A percentile compares a stretch with the other conserved stretches of the same genome.
phyloP scores from a whole-genome alignment of 2,888 invertebrate species.

The Norana najaformis region DNA sequence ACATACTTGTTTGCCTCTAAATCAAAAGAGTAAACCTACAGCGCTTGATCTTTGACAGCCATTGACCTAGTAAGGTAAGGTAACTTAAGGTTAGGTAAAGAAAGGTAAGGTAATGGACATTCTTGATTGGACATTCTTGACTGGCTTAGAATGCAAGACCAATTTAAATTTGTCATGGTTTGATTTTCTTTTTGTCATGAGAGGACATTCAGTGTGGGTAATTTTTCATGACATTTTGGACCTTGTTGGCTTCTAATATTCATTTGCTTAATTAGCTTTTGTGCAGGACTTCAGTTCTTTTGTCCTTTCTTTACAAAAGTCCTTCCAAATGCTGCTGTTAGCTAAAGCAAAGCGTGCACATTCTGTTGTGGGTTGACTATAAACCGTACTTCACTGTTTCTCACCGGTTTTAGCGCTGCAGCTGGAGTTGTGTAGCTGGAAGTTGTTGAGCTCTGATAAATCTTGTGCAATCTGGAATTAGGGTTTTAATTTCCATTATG shows the following conservation, averaged over 20 bases:
- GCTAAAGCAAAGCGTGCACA: background rate
- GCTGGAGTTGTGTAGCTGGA: background rate
- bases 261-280: background rate
- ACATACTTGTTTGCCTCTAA: too few species aligned
- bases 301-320: background rate
- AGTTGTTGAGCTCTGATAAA: slow-evolving; percentile 13
- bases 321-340: background rate
- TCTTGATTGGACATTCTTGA: too few species aligned
- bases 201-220: background rate
- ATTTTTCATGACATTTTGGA: background rate
- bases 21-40: too few species aligned
- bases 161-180: too few species aligned
- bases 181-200: background rate
- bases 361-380: background rate
- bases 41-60: too few species aligned
- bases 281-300: background rate
- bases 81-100: background rate
- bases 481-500: slow-evolving; percentile 13
- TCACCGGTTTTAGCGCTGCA: background rate
- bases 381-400: background rate
- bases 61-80: too few species aligned
- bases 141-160: too few species aligned
- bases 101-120: background rate
- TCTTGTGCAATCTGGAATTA: slow-evolving; percentile 13
- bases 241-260: background rate